Base-by-base conservation (phyloP, 2,113 vertebrate species). In the Gymnocephalus cernua region DNA sequence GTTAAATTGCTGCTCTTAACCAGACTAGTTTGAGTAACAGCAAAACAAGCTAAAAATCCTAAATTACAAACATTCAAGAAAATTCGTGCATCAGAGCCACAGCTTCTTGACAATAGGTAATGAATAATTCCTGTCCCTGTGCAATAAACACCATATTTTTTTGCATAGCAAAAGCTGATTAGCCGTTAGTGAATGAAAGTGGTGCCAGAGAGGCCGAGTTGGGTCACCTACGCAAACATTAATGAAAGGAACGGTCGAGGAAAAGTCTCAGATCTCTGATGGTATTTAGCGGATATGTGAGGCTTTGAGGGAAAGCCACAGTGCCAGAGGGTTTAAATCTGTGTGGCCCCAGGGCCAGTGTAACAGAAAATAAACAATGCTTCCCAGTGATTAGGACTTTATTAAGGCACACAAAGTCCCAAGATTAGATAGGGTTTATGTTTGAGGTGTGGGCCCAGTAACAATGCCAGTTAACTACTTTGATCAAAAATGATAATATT, bases 361-460 rank as follows among this genome's bases (percentile, higher is more conserved):
- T 83, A 90, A 91, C 88, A 90, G 83, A 93, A 92, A 93, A 94
- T 83, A 93, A 95, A 95, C 93, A 93, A 86, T 84, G 78, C 86
- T 76, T 90, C 72, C 73, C 75, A 86, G 88, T 92, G 92, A 94
- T 93, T 88, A 86, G 88, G 88, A 89, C 86, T 94, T 93, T 92
- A 92, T 91, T 88, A 87, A 91, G 85, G 83, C 85, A 66, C 86
- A 85, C 85, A 61, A 75, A 84, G 80, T 84, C 70, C 88, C 61
- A 44, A 19, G 86, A 59, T 44, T 70, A 64, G 64, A 74, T 76
- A 6, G 57, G 79, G 70, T 88, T 86, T 82, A 72, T 64, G 61
- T 84, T 78, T 83, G 74, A 81, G 70, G 69, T 61, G 68, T 4
- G 70, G 74, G 77, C 64, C 23, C 8, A 69, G 71, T 35, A 69